Evolutionary conservation across 2,888 invertebrate species (phyloP), one percentile per base, ranked within the genome.

Genomic region (Chouioia cunea): DNA sequence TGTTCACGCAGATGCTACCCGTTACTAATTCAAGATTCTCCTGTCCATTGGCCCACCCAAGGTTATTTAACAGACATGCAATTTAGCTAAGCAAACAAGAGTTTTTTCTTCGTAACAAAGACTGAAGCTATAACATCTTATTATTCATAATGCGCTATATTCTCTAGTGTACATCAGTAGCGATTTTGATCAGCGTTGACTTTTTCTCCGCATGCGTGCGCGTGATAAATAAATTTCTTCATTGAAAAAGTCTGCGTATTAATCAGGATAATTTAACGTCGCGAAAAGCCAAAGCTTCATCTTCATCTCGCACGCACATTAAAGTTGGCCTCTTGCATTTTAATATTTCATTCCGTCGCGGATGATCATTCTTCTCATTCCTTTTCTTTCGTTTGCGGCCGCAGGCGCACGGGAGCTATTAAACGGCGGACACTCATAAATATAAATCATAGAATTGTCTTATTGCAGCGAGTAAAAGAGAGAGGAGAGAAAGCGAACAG

Each of bases 401-500:
- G 58, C 46, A 20, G n/a, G 6, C 64, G 47, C 58, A 80, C 82
- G 74, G 79, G 75, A 80, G 81, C 83, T 79, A 82, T 83, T 83
- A 83, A 83, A 82, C 76, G 76, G 79, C 79, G 78, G 76, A 75
- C 75, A 78, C 81, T 81, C 82, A 79, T 83, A 83, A 83, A 82
- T 81, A 83, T 83, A 81, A 83, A 82, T 83, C 81, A 81, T 82
- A 80, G 79, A 77, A 82, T 82, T 80, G 80, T 79, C 79, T 82
- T 78, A 79, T 81, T 80, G 81, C 16, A 14, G 65, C 20, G 36
- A 36, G 53, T n/a, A n/a, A 14, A 71, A 68, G 75, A 68, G 71
- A 59, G 66, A 65, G 65, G 12, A 50, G 50, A 72, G 74, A 69
- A 72, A 73, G 66, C 77, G 76, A 76, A 12, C 6, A 36, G 79